Evolutionary conservation across 2,797 vertebrate species (phyloP), one percentile per base, ranked within the genome.

Genomic region (Limosa lapponica): DNA sequence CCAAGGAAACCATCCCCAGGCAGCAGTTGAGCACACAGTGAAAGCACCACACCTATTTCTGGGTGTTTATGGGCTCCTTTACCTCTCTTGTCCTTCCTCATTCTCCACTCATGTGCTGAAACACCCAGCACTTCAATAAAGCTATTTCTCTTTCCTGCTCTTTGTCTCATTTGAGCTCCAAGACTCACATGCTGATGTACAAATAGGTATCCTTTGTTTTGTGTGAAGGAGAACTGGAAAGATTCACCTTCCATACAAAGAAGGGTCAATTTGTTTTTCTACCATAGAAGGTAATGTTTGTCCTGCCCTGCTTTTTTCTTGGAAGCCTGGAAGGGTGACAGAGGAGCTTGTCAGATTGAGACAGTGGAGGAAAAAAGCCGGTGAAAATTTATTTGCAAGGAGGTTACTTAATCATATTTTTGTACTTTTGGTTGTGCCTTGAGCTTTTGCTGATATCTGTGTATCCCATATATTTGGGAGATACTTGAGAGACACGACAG

Each of bases 341-440:
- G 58, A 83, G 69, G 24, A 95, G 22, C 41, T 19, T 74, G 74
- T 91, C 57, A 85, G 32, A 41, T 9, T 85, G 59, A 91, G 74
- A 80, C 18, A 52, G 27, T 36, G 39, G 10, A 83, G 54, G 19
- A 34, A 64, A 80, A 87, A 74, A 72, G 54, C 36, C 61, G 22
- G 34, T 79, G 46, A 86, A 96, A 94, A 91, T 8, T 91, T n/a
- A 77, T 86, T 95, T 79, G 34, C 48, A 43, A 54, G 46, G 51
- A 94, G 79, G 73, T 62, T 86, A 78, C 41, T 93, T 78, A 51
- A 71, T 90, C 36, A 41, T 80, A 65, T 61, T 82, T 92, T 91
- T 58, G 17, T 79, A 52, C 28, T 84, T 91, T 51, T 51, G 16
- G 12, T 75, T 93, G 46, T 55, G 19, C 37, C 78, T 77, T 0